These are phyloP conservation scores for Prochilodus magdalenae DNA, from an alignment of 2,113 vertebrate species.

Conservation along the genomic window DNA sequence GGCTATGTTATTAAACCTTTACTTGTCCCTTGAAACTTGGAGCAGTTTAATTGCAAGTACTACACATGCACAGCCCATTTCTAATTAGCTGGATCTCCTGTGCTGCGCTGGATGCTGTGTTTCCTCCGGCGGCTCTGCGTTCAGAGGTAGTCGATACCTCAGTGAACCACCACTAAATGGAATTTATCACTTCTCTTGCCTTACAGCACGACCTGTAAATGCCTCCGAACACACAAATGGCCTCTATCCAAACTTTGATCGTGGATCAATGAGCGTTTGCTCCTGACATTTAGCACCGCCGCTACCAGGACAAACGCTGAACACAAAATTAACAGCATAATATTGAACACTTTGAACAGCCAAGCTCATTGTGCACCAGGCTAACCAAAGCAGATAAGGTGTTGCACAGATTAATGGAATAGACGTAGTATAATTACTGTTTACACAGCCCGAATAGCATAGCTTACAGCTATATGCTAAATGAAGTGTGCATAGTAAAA, in stretches of 20 bases:
- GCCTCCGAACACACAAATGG: slow-evolving; percentile 88
- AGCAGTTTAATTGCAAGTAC: slow-evolving; percentile 56
- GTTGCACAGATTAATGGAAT: slow-evolving; percentile 81
- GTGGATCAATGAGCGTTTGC: slow-evolving; percentile 85
- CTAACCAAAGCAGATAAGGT: slow-evolving; percentile 88
- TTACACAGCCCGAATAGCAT: slow-evolving; percentile 71
- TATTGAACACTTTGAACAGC: slow-evolving; percentile 90
- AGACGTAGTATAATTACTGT: slow-evolving; percentile 81
- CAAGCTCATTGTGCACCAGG: slow-evolving; percentile 87
- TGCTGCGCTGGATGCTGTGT: slow-evolving; percentile 23
- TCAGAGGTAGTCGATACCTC: slow-evolving; percentile 56
- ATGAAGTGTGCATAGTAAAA: neutral
- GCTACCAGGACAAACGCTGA: slow-evolving; percentile 86
- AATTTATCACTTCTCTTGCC: slow-evolving; percentile 80
- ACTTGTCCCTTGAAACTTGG: slow-evolving; percentile 56
- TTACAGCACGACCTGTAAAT: slow-evolving; percentile 81
- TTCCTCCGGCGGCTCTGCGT: neutral
- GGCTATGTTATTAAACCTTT: slow-evolving; percentile 50
- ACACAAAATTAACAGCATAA: slow-evolving; percentile 88
- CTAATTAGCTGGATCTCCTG: slow-evolving; percentile 62
- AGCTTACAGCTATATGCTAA: neutral
- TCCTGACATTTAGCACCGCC: slow-evolving; percentile 89
- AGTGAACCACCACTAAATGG: slow-evolving; percentile 78
- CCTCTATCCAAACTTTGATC: slow-evolving; percentile 87
- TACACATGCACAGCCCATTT: slow-evolving; percentile 63